These are phyloP conservation scores for Sarcophaga subvicina DNA, from an alignment of 2,888 invertebrate genomes.

Conservation along the genomic window DNA sequence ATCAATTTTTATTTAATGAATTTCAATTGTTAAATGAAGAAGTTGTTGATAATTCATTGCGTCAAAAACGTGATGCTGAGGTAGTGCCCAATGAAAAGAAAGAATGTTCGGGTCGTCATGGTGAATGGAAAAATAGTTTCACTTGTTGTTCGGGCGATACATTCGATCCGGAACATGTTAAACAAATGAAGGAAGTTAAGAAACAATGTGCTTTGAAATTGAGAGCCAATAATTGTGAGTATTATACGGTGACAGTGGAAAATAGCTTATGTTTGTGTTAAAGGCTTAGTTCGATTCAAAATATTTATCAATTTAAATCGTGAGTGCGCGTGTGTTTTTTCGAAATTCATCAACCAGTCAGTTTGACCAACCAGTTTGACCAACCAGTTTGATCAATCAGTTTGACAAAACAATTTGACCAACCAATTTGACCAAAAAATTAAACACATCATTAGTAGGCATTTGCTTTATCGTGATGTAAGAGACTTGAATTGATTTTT, in stretches of 20 bases:
- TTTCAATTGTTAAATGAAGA: slow-evolving; percentile 61
- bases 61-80: slow-evolving; percentile 68
- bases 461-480: no score
- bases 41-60: slow-evolving; percentile 9
- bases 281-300: no score
- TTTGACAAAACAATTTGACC: no score
- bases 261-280: not conserved
- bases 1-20: slow-evolving; percentile 73
- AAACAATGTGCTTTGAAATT: slow-evolving; percentile 43
- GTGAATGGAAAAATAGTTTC: slow-evolving; percentile 65
- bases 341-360: no score
- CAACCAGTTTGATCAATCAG: no score
- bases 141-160: slow-evolving; percentile 72
- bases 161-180: slow-evolving; percentile 59
- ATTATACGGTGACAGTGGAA: not conserved
- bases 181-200: slow-evolving; percentile 29
- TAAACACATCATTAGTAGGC: no score
- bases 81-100: slow-evolving; percentile 54
- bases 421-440: no score
- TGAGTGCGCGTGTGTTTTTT: no score
- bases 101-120: slow-evolving; percentile 39
- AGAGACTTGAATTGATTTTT: no score
- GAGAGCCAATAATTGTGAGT: slow-evolving; percentile 55
- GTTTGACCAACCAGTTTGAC: no score
- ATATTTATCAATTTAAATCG: no score